Percentiles rank a stretch among this genome's conserved stretches.
Conservation (phyloP, 2,888 invertebrate genomes). For the Epinotia nisella region DNA sequence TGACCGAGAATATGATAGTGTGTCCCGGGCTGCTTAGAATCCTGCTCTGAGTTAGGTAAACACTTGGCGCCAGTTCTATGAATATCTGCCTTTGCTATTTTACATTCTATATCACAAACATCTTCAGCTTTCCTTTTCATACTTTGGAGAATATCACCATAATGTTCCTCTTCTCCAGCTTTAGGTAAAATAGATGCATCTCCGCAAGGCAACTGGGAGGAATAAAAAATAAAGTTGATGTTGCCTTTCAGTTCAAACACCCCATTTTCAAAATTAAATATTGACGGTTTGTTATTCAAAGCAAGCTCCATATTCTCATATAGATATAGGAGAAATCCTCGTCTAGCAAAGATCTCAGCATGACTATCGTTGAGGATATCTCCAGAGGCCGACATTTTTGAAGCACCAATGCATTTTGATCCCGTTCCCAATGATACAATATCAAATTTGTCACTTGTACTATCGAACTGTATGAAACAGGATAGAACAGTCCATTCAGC, state of each 20-base stretch:
- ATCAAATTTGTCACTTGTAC: slow-evolving; percentile 62
- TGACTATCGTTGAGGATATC: slow-evolving; percentile 94
- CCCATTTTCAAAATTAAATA: slow-evolving; percentile 61
- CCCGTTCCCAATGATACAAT: slow-evolving; percentile 95
- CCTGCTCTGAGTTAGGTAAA: slow-evolving; percentile 81
- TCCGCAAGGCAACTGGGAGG: slow-evolving; percentile 96
- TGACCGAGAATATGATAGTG: slow-evolving; percentile 88
- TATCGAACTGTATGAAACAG: slow-evolving; percentile 86
- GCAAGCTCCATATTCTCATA: slow-evolving; percentile 85
- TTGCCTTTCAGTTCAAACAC: slow-evolving; percentile 81
- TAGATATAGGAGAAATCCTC: slow-evolving; percentile 92
- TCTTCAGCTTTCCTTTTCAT: slow-evolving; percentile 59
- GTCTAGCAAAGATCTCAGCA: slow-evolving; percentile 94
- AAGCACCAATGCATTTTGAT: slow-evolving; percentile 94
- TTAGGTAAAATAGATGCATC: slow-evolving; percentile 95
- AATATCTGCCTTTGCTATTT: slow-evolving; percentile 66
- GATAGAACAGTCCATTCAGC: slow-evolving; percentile 94
- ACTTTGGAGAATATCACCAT: slow-evolving; percentile 63
- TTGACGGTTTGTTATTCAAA: slow-evolving; percentile 61
- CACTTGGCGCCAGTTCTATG: slow-evolving; percentile 97
- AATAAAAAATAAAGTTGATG: slow-evolving; percentile 92
- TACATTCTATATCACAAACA: slow-evolving; percentile 52
- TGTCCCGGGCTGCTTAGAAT: slow-evolving; percentile 83
- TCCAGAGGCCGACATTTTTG: slow-evolving; percentile 87
- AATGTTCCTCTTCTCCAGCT: slow-evolving; percentile 58